Conservation (phyloP, 1,140 invertebrate species). For the Neodiprion virginianus region DNA sequence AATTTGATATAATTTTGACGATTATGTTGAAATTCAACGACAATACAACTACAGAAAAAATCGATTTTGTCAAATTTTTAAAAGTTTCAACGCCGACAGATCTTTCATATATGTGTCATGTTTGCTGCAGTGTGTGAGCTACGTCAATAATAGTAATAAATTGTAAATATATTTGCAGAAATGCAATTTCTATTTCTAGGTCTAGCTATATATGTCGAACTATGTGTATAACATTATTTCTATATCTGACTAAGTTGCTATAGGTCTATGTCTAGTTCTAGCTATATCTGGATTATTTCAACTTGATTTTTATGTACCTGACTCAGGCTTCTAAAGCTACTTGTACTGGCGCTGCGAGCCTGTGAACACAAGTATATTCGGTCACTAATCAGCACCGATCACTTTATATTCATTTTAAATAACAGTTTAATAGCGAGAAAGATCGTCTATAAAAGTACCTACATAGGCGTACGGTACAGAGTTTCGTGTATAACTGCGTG, state of each 20-base stretch:
- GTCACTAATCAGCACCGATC: conserved; percentile 55
- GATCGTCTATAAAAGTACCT: not conserved
- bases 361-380: conserved; percentile 68
- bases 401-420: too few species aligned
- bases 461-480: not conserved
- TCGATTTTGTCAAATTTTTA: too few species aligned
- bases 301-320: conserved; percentile 71
- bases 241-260: conserved; percentile 34
- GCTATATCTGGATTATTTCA: conserved; percentile 52
- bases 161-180: too few species aligned
- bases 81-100: too few species aligned
- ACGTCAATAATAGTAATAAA: too few species aligned
- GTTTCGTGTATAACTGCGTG: not conserved
- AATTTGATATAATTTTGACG: too few species aligned
- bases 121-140: too few species aligned
- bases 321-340: conserved; percentile 86
- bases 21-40: too few species aligned
- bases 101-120: too few species aligned
- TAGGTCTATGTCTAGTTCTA: conserved; percentile 34
- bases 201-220: conserved; percentile 40
- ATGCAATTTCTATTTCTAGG: not conserved
- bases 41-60: too few species aligned
- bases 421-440: too few species aligned
- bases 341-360: conserved; percentile 83
- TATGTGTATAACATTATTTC: not conserved